These are phyloP conservation scores for Pluvianellus socialis DNA, from an alignment of 2,113 vertebrate genomes.

Conservation along the genomic window DNA sequence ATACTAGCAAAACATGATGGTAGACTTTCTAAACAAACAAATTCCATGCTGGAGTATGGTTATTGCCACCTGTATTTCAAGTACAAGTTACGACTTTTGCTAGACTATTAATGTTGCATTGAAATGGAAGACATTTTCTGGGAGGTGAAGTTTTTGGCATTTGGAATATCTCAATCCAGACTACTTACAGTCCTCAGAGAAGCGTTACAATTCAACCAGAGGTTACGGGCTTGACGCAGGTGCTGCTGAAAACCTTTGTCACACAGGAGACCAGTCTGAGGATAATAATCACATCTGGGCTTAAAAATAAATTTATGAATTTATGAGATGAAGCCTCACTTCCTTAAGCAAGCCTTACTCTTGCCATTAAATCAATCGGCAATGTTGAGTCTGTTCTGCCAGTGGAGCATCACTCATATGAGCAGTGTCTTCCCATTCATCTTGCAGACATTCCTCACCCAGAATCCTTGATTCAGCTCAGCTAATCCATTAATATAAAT, in stretches of 20 bases:
- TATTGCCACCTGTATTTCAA: background rate
- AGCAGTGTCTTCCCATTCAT: background rate
- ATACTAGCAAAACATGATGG: background rate
- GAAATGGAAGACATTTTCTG: background rate
- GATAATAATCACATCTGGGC: background rate
- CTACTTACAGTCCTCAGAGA: background rate
- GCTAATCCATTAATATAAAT: slow-evolving; percentile 5
- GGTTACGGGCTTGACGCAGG: background rate
- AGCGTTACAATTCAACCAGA: background rate
- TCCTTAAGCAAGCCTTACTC: background rate
- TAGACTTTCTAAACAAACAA: background rate
- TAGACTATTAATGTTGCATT: background rate
- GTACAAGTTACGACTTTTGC: background rate
- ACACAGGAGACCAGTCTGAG: background rate
- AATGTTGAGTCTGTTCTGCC: background rate
- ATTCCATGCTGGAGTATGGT: background rate
- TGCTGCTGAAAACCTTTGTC: background rate
- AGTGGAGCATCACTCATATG: background rate
- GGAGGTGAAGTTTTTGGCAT: background rate
- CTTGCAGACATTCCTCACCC: background rate
- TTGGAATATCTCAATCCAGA: background rate
- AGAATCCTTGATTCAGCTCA: background rate
- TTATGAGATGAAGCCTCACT: background rate
- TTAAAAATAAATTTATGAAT: background rate
- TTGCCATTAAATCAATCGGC: background rate